These are phyloP conservation scores for Galeruca laticollis DNA, from an alignment of 2,888 invertebrate genomes.

Conservation along the genomic window DNA sequence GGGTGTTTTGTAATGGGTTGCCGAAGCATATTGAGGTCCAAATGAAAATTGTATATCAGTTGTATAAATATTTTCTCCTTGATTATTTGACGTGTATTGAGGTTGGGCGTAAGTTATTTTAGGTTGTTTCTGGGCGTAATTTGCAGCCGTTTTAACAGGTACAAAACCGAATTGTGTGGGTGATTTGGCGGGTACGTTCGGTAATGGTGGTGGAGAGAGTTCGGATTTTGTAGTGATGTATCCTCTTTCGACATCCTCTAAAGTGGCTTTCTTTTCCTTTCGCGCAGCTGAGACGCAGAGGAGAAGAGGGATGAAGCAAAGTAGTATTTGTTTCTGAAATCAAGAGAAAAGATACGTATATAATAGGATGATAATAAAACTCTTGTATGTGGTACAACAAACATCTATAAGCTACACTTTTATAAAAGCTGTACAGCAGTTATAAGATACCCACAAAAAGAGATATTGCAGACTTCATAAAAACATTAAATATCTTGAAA, in stretches of 20 bases:
- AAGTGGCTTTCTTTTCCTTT: conserved; percentile 70
- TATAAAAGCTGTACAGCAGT: too few relatives aligned
- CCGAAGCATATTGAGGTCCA: conserved; percentile 50
- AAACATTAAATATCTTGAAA: too few relatives aligned
- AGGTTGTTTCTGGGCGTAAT: conserved; percentile 55
- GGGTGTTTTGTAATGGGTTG: conserved; percentile 4
- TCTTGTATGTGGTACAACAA: too few relatives aligned
- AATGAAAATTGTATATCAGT: conserved; percentile 55
- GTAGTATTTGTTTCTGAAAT: conserved; percentile 55
- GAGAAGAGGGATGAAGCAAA: conserved; percentile 50
- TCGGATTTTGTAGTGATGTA: conserved; percentile 72
- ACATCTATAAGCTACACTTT: too few relatives aligned
- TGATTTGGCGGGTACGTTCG: conserved; percentile 43
- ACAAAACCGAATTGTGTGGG: conserved; percentile 59
- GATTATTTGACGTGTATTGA: conserved; percentile 35
- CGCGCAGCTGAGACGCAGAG: conserved; percentile 53
- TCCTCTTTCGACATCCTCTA: conserved; percentile 82
- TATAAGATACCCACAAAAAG: too few relatives aligned
- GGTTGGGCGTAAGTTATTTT: conserved; percentile 50
- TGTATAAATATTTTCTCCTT: conserved; percentile 10
- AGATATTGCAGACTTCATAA: too few relatives aligned
- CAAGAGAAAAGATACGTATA: conserved; percentile 24
- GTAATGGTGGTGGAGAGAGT: conserved; percentile 41
- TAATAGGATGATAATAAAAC: too few relatives aligned
- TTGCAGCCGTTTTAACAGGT: conserved; percentile 54